Evolutionary conservation across 2,113 vertebrate species (phyloP).

Genomic region (human): GRCh38 chrX:137787501-137788000

Average conservation of each 20-base stretch:
- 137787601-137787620: not conserved
- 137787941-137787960: not conserved
- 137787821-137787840: not conserved
- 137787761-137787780: not conserved
- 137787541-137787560: not conserved
- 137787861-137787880: constrained; percentile 11
- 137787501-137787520: not conserved
- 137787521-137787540: not conserved
- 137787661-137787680: not conserved
- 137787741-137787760: not conserved
- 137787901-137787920: not conserved
- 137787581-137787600: not conserved
- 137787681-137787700: not conserved
- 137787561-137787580: constrained; percentile 17
- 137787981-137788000: not conserved
- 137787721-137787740: not conserved
- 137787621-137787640: not conserved
- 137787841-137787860: not conserved
- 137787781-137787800: not conserved
- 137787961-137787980: not conserved
- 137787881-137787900: not conserved
- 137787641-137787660: not conserved
- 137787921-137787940: not conserved
- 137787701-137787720: not conserved
- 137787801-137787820: not conserved